Evolutionary conservation across 2,888 invertebrate species (phyloP).

Genomic region (Timema podura): DNA sequence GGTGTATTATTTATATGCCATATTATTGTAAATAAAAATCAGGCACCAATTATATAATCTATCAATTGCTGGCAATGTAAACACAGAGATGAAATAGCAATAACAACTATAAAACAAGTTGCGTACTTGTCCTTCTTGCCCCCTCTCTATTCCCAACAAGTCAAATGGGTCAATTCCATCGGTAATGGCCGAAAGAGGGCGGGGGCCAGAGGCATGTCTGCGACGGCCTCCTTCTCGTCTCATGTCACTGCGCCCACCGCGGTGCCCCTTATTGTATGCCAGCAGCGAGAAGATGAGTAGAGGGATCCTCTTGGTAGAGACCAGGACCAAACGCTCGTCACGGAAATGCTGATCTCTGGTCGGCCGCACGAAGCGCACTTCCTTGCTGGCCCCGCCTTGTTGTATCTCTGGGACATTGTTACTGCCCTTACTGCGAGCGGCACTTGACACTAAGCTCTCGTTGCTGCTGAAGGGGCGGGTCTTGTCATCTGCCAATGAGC

Average conservation of each 20-base stretch:
- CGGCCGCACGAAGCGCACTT: slow-evolving; percentile 48
- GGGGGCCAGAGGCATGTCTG: slow-evolving; percentile 74
- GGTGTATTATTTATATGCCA: too few relatives aligned
- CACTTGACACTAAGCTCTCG: slow-evolving; percentile 67
- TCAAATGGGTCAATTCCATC: slow-evolving; percentile 84
- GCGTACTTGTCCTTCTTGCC: slow-evolving; percentile 72
- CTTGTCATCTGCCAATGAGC: slow-evolving; percentile 50
- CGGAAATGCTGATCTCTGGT: slow-evolving; percentile 64
- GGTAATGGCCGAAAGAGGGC: slow-evolving; percentile 77
- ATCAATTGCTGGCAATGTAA: too few relatives aligned
- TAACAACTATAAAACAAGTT: neutral
- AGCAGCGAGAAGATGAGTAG: slow-evolving; percentile 83
- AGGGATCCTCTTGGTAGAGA: slow-evolving; percentile 72
- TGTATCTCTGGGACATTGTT: slow-evolving; percentile 18
- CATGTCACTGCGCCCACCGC: slow-evolving; percentile 53
- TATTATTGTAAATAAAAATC: too few relatives aligned
- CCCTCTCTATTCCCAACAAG: slow-evolving; percentile 74
- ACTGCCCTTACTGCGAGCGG: slow-evolving; percentile 26
- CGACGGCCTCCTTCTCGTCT: slow-evolving; percentile 71
- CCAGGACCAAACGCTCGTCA: slow-evolving; percentile 78
- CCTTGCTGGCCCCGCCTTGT: slow-evolving; percentile 33
- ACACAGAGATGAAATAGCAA: too few relatives aligned
- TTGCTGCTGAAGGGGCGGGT: slow-evolving; percentile 67
- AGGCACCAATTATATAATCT: too few relatives aligned
- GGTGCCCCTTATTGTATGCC: slow-evolving; percentile 60